Evolutionary conservation across 2,797 vertebrate genomes (phyloP).

Genomic region (Takifugu ocellatus): DNA sequence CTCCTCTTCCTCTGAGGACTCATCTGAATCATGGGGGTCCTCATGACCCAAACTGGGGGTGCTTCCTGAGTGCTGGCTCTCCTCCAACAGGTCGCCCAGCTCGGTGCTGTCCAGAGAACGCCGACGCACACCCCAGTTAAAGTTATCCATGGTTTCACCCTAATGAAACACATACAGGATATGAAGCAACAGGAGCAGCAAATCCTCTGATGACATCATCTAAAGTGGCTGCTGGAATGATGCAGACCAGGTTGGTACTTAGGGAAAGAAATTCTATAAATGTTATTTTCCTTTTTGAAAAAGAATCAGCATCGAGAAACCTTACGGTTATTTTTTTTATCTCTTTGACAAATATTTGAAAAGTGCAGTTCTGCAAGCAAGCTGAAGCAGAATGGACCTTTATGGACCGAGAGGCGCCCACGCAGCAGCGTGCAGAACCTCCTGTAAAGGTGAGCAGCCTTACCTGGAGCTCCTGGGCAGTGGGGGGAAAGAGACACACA

Average conservation of each 20-base stretch:
- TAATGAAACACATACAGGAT: conserved; percentile 65
- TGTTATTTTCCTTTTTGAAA: conserved; percentile 13
- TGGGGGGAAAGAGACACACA: conserved; percentile 78
- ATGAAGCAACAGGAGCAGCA: conserved; percentile 4
- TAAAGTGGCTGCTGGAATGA: conserved; percentile 40
- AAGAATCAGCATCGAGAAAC: conserved; percentile 17
- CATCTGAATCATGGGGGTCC: conserved; percentile 88
- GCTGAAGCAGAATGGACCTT: conserved; percentile 39
- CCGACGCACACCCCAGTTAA: conserved; percentile 97
- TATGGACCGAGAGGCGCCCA: conserved; percentile 30
- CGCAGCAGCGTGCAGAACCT: conserved; percentile 60
- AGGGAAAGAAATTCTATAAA: conserved; percentile 36
- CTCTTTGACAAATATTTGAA: conserved; percentile 22
- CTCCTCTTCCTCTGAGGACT: conserved; percentile 91
- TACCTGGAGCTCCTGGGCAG: conserved; percentile 99
- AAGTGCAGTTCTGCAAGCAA: conserved; percentile 55
- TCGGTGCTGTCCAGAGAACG: conserved; percentile 96
- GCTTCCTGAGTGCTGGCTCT: conserved; percentile 91
- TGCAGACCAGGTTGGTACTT: conserved; percentile 52
- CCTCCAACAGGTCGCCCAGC: conserved; percentile 90
- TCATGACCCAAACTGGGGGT: conserved; percentile 90
- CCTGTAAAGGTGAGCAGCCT: conserved; percentile 68
- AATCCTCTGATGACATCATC: neutral
- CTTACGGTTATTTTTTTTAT: conserved; percentile 16
- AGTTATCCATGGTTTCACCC: conserved; percentile 98